These are phyloP conservation scores for Nephrotoma guestfalica DNA, from an alignment of 2,888 invertebrate genomes.

Conservation along the genomic window DNA sequence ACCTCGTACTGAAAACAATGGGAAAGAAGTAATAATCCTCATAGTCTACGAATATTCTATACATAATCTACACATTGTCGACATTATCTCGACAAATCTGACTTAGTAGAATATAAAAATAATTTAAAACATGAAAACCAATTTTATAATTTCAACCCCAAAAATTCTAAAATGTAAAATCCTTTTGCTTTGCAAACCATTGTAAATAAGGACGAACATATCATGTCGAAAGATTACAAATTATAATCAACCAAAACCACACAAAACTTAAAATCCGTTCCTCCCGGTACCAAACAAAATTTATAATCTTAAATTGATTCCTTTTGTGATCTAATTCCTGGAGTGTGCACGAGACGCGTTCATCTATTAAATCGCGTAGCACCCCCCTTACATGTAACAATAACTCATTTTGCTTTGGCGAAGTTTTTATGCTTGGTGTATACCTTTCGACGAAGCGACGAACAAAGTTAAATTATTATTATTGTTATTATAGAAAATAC, in stretches of 20 bases:
- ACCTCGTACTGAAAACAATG: too few species aligned
- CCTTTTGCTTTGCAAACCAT: too few species aligned
- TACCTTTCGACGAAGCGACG: background rate
- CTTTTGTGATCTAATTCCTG: background rate
- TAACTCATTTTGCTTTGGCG: background rate
- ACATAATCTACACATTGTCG: too few species aligned
- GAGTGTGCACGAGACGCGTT: background rate
- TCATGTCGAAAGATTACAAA: background rate
- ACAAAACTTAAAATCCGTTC: background rate
- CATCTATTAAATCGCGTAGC: background rate
- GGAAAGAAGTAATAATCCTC: too few species aligned
- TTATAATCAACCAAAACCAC: too few species aligned
- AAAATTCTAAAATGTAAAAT: too few species aligned
- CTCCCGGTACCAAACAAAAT: background rate
- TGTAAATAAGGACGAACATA: background rate
- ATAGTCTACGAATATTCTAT: too few species aligned
- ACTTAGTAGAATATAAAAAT: too few species aligned
- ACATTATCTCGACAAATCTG: too few species aligned
- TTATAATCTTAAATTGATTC: background rate
- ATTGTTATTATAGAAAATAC: background rate
- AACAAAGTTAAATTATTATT: background rate
- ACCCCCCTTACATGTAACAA: background rate
- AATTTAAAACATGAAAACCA: too few species aligned
- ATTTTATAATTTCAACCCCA: too few species aligned
- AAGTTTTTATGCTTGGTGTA: background rate